phyloP scores from a whole-genome alignment of 2,113 vertebrate species.

The Antigone vipio region DNA sequence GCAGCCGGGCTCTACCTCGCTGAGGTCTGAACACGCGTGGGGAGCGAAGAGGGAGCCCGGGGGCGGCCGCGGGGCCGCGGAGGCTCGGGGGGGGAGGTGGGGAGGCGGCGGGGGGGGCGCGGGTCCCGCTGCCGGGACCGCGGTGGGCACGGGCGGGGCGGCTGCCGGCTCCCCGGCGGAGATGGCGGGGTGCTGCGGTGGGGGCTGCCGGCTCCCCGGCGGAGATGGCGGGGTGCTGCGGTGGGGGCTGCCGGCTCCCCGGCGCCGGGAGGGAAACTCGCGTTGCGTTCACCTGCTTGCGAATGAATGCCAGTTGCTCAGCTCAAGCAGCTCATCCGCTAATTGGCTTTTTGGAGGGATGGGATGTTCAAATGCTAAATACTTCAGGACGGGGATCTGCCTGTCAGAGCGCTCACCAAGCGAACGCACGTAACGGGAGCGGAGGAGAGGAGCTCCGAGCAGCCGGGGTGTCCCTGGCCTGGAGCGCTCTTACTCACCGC shows the following conservation, averaged over 20 bases:
- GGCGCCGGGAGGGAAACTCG: not conserved
- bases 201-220: no score
- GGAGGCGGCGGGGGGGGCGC: not conserved
- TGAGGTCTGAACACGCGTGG: not conserved
- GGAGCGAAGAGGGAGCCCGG: no score
- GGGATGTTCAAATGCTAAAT: accelerated
- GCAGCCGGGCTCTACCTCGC: not conserved
- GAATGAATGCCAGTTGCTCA: accelerated
- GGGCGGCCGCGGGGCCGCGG: no score
- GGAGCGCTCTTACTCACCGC: accelerated
- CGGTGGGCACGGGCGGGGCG: no score
- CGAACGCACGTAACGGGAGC: accelerated
- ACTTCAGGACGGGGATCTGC: accelerated
- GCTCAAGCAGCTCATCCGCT: no score
- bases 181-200: no score
- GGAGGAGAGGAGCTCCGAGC: not conserved
- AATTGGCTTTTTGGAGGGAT: accelerated
- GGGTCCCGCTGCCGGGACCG: not conserved
- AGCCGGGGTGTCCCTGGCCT: not conserved
- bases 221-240: no score
- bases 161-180: no score
- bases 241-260: no score
- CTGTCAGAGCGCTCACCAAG: accelerated
- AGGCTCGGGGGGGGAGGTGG: no score
- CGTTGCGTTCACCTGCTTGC: not conserved